phyloP scores from a whole-genome alignment of 2,888 invertebrate genomes.

The Noctua comes region DNA sequence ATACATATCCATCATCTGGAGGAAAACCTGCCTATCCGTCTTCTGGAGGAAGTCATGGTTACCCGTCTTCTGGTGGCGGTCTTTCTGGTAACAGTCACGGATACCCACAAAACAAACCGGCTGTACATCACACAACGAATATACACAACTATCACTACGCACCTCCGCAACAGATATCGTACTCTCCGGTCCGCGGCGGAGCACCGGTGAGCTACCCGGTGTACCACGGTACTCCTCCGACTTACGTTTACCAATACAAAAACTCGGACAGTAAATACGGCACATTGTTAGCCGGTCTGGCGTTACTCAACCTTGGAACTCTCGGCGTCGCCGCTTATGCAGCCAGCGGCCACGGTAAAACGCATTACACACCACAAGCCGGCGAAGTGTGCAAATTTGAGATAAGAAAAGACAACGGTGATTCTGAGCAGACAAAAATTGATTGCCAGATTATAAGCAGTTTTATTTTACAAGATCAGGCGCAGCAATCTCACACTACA shows the following conservation, averaged over 20 bases:
- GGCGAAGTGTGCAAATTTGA: conserved; percentile 86
- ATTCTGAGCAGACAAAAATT: conserved; percentile 85
- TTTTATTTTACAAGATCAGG: conserved; percentile 80
- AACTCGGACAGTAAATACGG: conserved; percentile 87
- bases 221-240: conserved; percentile 82
- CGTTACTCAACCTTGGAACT: conserved; percentile 84
- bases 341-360: conserved; percentile 29
- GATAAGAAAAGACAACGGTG: conserved; percentile 83
- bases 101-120: conserved; percentile 56
- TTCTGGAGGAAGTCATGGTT: conserved; percentile 49
- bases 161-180: conserved; percentile 83
- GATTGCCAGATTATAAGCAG: conserved; percentile 84
- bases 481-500: conserved; percentile 64
- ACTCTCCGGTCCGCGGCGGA: conserved; percentile 78
- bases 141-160: conserved; percentile 82
- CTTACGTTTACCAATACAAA: conserved; percentile 84
- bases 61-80: conserved; percentile 68
- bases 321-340: conserved; percentile 79
- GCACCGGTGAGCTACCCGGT: conserved; percentile 80
- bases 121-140: conserved; percentile 72
- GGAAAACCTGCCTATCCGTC: conserved; percentile 32
- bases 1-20: conserved; percentile 38
- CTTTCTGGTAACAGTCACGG: conserved; percentile 60
- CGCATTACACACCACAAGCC: conserved; percentile 71
- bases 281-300: conserved; percentile 82